Evolutionary conservation across 2,797 vertebrate genomes (phyloP), one percentile per base, ranked within the genome.

Genomic region (Tadarida brasiliensis): DNA sequence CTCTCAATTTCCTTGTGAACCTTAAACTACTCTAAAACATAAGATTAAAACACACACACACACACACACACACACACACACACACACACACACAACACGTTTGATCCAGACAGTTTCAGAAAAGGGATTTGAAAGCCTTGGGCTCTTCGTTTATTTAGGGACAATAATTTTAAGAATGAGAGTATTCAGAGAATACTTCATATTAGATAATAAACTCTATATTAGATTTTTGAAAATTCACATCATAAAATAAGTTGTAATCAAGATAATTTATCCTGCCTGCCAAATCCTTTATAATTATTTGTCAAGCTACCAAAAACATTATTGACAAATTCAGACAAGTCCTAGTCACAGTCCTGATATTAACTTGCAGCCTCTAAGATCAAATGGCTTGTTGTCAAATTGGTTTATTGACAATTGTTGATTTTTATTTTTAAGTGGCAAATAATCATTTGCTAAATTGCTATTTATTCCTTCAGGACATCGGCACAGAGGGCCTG

Each of bases 361-460:
- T 71, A 73, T 67, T 68, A 87, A 88, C 95, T 97, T 83, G 67
- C 22, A 85, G 28, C 78, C 86, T 94, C 87, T 96, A 68, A 67
- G 87, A 92, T 95, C 87, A 91, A 7, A 96, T 76, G 7, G 67
- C 24, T 14, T 59, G 24, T 95, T 95, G 65, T 92, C 67, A 87
- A 96, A 95, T 83, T 90, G 96, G 67, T 90, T 94, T 87, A 93
- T 91, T 97, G 91, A 86, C 83, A 97, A 96, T 87, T 96, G 77
- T 24, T 97, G 94, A 97, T 59, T 93, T 96, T 59, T 59, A 74
- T 97, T 98, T 97, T 96, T 96, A 98, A 97, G 87, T 87, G 61
- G 93, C 49, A 78, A 63, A 96, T 94, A 96, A 96, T 96, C 82
- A 95, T 94, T 65, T 96, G 51, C 91, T 93, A 96, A 97, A 97